Conservation (phyloP, 2,797 vertebrate genomes). For the Gymnocypris eckloni region DNA sequence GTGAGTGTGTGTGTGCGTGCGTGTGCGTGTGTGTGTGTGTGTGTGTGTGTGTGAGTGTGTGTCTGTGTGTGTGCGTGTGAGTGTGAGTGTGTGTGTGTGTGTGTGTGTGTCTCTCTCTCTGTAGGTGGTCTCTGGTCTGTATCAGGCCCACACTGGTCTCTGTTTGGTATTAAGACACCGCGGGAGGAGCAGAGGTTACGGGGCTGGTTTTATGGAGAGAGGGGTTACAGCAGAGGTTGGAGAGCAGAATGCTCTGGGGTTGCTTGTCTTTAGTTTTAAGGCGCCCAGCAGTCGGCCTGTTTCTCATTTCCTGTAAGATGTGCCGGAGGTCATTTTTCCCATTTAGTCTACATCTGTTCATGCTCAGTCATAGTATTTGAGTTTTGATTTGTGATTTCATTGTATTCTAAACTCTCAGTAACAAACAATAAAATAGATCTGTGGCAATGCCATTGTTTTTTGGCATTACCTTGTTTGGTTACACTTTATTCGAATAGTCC, state of each 20-base stretch:
- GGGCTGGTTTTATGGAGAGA: not conserved
- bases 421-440: not conserved
- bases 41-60: too few relatives aligned
- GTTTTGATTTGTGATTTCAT: not conserved
- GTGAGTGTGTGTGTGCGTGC: too few relatives aligned
- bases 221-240: not conserved
- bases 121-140: constrained; percentile 8
- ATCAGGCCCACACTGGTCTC: not conserved
- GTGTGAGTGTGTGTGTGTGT: not conserved
- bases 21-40: too few relatives aligned
- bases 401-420: too few relatives aligned
- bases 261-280: not conserved
- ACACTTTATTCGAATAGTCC: too few relatives aligned
- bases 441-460: not conserved
- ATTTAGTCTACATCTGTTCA: not conserved
- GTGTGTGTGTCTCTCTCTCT: not conserved
- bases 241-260: not conserved
- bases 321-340: not conserved
- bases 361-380: not conserved
- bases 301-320: not conserved
- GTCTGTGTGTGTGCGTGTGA: not conserved
- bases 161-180: not conserved
- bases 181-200: not conserved
- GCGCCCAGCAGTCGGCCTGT: not conserved
- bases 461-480: not conserved